These are phyloP conservation scores for Saccostrea cuccullata DNA, from an alignment of 1,140 invertebrate species.

Conservation along the genomic window DNA sequence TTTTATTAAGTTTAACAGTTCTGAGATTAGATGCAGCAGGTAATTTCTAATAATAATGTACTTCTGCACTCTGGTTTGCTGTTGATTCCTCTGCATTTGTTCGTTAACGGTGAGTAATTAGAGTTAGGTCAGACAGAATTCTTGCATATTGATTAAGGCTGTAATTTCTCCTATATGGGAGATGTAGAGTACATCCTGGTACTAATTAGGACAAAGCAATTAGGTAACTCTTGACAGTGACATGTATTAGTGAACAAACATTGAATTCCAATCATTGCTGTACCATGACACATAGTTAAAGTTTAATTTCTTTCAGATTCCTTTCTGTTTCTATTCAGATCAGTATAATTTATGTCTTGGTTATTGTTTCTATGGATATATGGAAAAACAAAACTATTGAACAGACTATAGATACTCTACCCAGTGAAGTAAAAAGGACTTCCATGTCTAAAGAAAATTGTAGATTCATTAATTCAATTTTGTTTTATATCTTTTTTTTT, in stretches of 20 bases:
- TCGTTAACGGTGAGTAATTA: background rate
- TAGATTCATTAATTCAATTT: background rate
- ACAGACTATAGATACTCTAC: background rate
- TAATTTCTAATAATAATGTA: no score
- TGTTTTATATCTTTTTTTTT: no score
- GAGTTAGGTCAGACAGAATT: background rate
- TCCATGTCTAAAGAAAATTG: conserved; percentile 9
- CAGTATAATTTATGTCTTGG: background rate
- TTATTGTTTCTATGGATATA: background rate
- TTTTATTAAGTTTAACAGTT: no score
- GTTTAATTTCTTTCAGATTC: background rate
- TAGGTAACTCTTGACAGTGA: background rate
- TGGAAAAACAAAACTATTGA: background rate
- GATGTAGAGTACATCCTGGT: background rate
- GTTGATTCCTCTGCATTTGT: no score
- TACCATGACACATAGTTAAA: background rate
- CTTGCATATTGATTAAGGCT: background rate
- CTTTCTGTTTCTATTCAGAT: background rate
- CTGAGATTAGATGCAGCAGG: no score
- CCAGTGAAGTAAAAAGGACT: background rate
- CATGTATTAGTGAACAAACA: conserved; percentile 28
- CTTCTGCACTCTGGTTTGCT: no score
- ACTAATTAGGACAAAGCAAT: conserved; percentile 21
- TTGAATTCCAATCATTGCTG: conserved; percentile 9
- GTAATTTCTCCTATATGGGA: background rate